Base-by-base conservation (phyloP, 2,888 invertebrate species). In the Chrysomela aeneicollis region DNA sequence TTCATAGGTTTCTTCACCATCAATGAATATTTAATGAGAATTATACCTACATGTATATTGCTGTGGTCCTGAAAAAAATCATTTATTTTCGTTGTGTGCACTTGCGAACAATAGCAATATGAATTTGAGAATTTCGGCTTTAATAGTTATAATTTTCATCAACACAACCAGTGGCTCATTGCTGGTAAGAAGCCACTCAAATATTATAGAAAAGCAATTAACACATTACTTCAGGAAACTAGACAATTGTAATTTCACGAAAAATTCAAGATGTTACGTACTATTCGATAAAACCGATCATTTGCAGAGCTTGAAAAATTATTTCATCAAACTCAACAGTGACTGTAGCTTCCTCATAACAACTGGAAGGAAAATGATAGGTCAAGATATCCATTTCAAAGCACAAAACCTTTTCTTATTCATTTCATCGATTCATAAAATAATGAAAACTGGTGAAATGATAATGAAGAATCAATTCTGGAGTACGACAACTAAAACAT, bases 401-500 rank as follows among this genome's bases (percentile, higher is more conserved):
- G 19, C 46, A 8, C 30, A 61, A 18, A 21, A 61, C 47, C 21
- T 61, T 5, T 61, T 61, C 35, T 47, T 54, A 47, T 49, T 61
- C 15, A 30, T 47, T 32, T 47, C 46, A 32, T 47, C 54, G 9
- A n/a, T 50, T 49, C n/a, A 61, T 1, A 19, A 46, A 46, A 30
- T 61, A 47, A 37, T 19, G 2, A n/a, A 47, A 8, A 26, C 18
- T 18, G 10, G 19, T 0, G 21, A 21, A 19, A 46, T n/a, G 9
- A 26, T 61, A 18, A 22, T 50, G 1, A 26, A 50, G 35, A 49
- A 35, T 22, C 12, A 17, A 10, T 17, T 55, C 4, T 61, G 61
- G 61, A 10, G 26, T 18, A 19, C 32, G 12, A 18, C 9, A 1
- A 61, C 50, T 4, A 61, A 17, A 37, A 37, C 26, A n/a, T 61